Percentiles rank a stretch among this genome's conserved stretches.
Conservation (phyloP, 2,888 invertebrate species). For the Hydrotaea diabolus region DNA sequence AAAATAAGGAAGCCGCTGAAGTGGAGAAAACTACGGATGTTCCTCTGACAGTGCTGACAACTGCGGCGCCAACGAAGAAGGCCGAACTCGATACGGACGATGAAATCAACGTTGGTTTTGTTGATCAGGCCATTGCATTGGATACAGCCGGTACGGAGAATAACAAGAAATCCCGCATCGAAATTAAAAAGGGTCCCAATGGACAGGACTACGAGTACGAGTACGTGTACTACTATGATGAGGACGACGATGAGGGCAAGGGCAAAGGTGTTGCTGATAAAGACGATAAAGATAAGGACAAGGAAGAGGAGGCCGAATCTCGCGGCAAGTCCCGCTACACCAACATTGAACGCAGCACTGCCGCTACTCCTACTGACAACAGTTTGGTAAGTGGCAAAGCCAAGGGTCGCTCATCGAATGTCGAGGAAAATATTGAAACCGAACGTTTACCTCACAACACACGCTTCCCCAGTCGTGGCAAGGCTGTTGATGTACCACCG, state of each 20-base stretch:
- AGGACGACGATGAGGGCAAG: constrained; percentile 84
- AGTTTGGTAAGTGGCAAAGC: constrained; percentile 85
- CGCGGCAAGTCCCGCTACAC: constrained; percentile 81
- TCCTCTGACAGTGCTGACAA: constrained; percentile 72
- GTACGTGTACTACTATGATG: constrained; percentile 95
- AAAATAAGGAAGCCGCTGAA: constrained; percentile 1
- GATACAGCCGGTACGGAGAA: constrained; percentile 86
- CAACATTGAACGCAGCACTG: constrained; percentile 79
- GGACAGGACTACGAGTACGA: constrained; percentile 96
- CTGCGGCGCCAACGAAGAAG: constrained; percentile 70
- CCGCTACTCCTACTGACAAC: constrained; percentile 83
- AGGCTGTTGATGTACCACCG: constrained; percentile 80
- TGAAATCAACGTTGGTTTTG: constrained; percentile 76
- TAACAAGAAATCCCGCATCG: constrained; percentile 86
- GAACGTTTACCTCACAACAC: constrained; percentile 89
- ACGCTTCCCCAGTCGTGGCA: constrained; percentile 89
- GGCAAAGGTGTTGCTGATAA: constrained; percentile 81
- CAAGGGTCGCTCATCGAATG: constrained; percentile 79
- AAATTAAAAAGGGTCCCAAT: constrained; percentile 93
- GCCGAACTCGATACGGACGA: constrained; percentile 72
- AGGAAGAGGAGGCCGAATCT: constrained; percentile 73
- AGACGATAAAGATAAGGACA: constrained; percentile 48
- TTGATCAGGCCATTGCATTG: constrained; percentile 82
- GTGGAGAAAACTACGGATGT: constrained; percentile 69
- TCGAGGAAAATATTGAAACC: constrained; percentile 73